phyloP scores from a whole-genome alignment of 2,888 invertebrate genomes.

The Seira musarum region DNA sequence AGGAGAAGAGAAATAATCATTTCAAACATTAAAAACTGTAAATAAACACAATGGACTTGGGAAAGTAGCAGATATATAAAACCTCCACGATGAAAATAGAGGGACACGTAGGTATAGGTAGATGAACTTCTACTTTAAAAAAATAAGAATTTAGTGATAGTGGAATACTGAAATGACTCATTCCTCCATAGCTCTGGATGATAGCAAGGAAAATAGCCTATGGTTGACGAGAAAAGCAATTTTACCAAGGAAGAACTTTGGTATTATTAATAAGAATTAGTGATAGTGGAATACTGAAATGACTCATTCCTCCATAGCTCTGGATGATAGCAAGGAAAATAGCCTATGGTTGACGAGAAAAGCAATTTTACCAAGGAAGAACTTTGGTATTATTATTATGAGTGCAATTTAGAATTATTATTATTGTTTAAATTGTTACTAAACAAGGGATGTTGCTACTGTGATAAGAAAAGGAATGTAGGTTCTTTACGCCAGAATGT shows the following conservation, averaged over 20 bases:
- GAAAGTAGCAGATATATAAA: conserved; percentile 22
- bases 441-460: conserved; percentile 45
- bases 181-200: too few relatives aligned
- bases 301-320: too few relatives aligned
- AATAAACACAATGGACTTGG: conserved; percentile 41
- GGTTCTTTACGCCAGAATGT: too few relatives aligned
- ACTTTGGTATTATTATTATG: conserved; percentile 42
- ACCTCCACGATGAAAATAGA: conserved; percentile 11
- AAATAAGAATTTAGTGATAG: too few relatives aligned
- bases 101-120: neutral
- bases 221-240: neutral
- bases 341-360: too few relatives aligned
- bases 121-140: too few relatives aligned
- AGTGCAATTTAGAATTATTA: conserved; percentile 57
- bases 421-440: conserved; percentile 54
- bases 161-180: too few relatives aligned
- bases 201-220: too few relatives aligned
- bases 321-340: too few relatives aligned
- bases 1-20: conserved; percentile 28
- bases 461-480: conserved; percentile 44
- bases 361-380: conserved; percentile 9
- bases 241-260: conserved; percentile 19
- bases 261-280: conserved; percentile 46
- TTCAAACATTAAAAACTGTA: conserved; percentile 50
- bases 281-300: too few relatives aligned